Percentiles rank a stretch among this genome's conserved stretches.
Evolutionary conservation across 2,797 vertebrate species (phyloP).

Genomic region (Pteropus rufus): DNA sequence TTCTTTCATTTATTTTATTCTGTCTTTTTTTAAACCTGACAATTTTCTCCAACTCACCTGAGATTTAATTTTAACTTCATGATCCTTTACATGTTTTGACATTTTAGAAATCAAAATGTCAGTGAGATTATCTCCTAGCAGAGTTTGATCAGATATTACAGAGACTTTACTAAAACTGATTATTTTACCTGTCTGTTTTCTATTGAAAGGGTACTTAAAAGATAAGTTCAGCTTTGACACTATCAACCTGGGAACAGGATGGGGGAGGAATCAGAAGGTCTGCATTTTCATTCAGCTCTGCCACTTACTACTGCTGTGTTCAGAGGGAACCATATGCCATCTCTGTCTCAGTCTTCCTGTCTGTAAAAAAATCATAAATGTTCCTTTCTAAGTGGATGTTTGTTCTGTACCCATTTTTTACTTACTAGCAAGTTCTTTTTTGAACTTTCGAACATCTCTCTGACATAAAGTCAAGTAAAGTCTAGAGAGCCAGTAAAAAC

Average conservation of each 20-base stretch:
- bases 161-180: slow-evolving; percentile 65
- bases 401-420: neutral
- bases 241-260: neutral
- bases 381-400: neutral
- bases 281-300: neutral
- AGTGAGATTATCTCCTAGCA: neutral
- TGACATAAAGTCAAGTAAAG: neutral
- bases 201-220: slow-evolving; percentile 4
- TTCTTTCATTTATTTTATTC: neutral
- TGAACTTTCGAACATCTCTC: neutral
- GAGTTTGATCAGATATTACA: slow-evolving; percentile 45
- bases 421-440: neutral
- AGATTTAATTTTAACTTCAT: slow-evolving; percentile 66
- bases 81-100: slow-evolving; percentile 61
- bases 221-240: neutral
- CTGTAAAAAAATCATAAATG: neutral
- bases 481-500: neutral
- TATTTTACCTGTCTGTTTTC: slow-evolving; percentile 60
- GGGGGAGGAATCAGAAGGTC: neutral
- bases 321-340: neutral
- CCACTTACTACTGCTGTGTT: neutral
- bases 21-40: neutral
- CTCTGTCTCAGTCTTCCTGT: neutral
- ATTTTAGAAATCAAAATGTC: slow-evolving; percentile 63
- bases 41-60: slow-evolving; percentile 49